A percentile compares a stretch with the other conserved stretches of the same genome.
Evolutionary conservation across 2,888 invertebrate species (phyloP).

Genomic region (Drosophila barbarae): DNA sequence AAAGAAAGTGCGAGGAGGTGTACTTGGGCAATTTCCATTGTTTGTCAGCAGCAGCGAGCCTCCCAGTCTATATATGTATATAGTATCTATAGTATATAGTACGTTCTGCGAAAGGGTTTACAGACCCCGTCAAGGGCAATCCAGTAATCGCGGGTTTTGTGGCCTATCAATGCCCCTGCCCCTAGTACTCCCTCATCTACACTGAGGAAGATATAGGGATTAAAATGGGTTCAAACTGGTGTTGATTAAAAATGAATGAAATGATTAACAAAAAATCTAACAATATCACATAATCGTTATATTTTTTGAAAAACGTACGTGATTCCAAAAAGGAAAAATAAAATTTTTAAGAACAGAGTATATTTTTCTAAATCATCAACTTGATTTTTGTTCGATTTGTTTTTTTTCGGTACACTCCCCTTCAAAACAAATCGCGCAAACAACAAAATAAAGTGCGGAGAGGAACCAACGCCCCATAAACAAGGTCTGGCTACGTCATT

Average conservation of each 20-base stretch:
- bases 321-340: neutral
- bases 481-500: slow-evolving; percentile 35
- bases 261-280: too few relatives aligned
- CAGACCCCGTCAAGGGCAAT: slow-evolving; percentile 39
- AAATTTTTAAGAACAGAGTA: too few relatives aligned
- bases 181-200: neutral
- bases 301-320: neutral
- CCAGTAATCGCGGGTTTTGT: slow-evolving; percentile 29
- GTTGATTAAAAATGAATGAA: neutral
- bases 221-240: neutral
- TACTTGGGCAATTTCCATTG: slow-evolving; percentile 43
- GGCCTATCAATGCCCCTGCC: slow-evolving; percentile 22
- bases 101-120: slow-evolving; percentile 30
- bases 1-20: slow-evolving; percentile 10
- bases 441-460: slow-evolving; percentile 22
- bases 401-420: neutral
- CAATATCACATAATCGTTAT: neutral
- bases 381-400: neutral
- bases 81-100: neutral
- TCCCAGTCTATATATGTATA: slow-evolving; percentile 4
- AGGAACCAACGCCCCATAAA: slow-evolving; percentile 35
- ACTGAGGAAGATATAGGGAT: neutral
- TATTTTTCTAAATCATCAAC: neutral
- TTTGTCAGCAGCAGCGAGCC: slow-evolving; percentile 31
- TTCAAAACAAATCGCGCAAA: slow-evolving; percentile 16